Conservation (phyloP, 2,113 vertebrate genomes). For the Sarotherodon lohbergeri region DNA sequence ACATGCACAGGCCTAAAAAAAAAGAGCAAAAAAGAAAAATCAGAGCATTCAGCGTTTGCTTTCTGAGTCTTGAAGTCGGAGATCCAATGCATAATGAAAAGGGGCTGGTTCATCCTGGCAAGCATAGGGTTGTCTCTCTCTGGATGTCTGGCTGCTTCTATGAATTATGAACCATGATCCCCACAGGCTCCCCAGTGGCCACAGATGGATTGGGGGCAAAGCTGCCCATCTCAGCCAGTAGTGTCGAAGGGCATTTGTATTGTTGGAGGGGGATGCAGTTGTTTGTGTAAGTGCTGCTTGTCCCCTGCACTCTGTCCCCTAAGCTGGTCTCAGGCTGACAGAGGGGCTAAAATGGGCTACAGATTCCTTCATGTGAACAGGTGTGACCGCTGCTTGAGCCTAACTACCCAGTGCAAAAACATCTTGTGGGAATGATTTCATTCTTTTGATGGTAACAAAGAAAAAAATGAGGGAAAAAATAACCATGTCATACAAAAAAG, state of each 20-base stretch:
- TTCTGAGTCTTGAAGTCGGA: not conserved
- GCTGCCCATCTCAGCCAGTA: constrained; percentile 24
- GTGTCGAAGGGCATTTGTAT: constrained; percentile 37
- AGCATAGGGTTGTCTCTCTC: constrained; percentile 22
- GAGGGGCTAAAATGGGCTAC: not conserved
- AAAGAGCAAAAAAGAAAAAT: not conserved
- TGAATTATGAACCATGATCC: constrained; percentile 75
- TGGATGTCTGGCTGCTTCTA: constrained; percentile 58
- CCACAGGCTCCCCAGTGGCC: constrained; percentile 39
- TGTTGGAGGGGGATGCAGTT: constrained; percentile 26
- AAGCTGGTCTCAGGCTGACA: constrained; percentile 31
- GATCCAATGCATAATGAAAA: constrained; percentile 56
- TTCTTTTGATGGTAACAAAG: not conserved
- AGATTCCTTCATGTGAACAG: constrained; percentile 27
- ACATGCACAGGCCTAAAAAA: not conserved
- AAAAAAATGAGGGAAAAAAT: not conserved
- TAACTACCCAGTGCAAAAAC: not conserved
- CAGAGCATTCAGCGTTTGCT: not conserved
- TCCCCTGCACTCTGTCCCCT: constrained; percentile 7
- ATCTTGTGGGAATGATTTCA: not conserved
- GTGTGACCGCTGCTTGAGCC: not conserved
- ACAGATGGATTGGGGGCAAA: constrained; percentile 43
- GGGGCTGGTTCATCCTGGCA: constrained; percentile 10
- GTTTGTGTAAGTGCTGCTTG: constrained; percentile 28
- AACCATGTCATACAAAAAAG: not conserved